phyloP scores from a whole-genome alignment of 2,797 vertebrate genomes.

The Cirrhinus mrigala region DNA sequence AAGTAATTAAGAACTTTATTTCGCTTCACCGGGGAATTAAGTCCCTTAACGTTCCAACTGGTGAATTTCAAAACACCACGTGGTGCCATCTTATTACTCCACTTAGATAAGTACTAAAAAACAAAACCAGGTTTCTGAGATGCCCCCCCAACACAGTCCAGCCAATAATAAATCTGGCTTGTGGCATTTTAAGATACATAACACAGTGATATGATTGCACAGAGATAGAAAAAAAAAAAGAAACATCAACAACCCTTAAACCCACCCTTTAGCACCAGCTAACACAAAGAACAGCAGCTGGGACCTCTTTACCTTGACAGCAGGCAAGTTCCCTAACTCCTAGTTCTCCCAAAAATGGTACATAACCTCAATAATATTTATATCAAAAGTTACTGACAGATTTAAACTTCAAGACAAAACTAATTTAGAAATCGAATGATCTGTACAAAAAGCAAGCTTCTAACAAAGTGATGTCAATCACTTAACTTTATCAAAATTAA shows the following conservation, averaged over 20 bases:
- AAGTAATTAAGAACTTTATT: conserved; percentile 25
- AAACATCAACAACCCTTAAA: neutral
- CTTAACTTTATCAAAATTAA: too few relatives aligned
- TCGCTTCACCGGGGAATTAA: conserved; percentile 3
- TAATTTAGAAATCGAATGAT: neutral
- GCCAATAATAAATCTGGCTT: too few relatives aligned
- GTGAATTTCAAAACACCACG: neutral
- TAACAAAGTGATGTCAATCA: too few relatives aligned
- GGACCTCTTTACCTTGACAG: neutral
- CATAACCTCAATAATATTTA: neutral
- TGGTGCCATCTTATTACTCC: neutral
- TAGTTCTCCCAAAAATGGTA: neutral
- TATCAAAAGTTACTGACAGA: neutral
- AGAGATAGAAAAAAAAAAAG: neutral
- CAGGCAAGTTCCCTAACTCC: neutral
- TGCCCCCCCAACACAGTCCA: too few relatives aligned
- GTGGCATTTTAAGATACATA: too few relatives aligned
- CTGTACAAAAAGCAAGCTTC: too few relatives aligned
- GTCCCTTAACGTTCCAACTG: conserved; percentile 20
- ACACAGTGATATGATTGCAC: too few relatives aligned
- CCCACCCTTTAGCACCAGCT: neutral
- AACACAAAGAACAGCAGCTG: neutral
- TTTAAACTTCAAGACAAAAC: neutral
- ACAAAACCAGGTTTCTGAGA: too few relatives aligned
- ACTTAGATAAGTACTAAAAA: neutral